Base-by-base conservation (phyloP, 2,797 vertebrate genomes). In the Gambusia yucatana region DNA sequence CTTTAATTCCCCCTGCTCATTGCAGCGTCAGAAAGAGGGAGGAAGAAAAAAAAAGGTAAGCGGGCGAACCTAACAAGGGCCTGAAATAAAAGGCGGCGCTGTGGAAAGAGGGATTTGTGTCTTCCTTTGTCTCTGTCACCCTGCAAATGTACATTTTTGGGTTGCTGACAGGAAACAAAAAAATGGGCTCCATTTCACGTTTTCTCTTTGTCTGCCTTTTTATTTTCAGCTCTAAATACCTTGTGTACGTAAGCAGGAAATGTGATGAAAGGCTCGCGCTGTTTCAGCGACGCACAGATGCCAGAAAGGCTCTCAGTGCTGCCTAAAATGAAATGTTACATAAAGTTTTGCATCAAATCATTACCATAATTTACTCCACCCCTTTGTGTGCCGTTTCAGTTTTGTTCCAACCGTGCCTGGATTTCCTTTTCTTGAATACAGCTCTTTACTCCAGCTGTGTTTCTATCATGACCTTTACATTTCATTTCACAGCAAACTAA, bases 1-100 rank as follows among this genome's bases (percentile, higher is more conserved):
- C 81, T 92, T 84, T 90, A 82, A 92, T 86, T 91, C 81, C 76
- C 80, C 84, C 20, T 11, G 48, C 88, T 94, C 83, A 81, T 82
- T 84, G 78, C 82, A 0, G 65, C 76, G 75, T 81, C 72, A 79
- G 65, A 43, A 41, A 67, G 36, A 70, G n/a, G 33, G 81, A 86
- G 78, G 76, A n/a, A 78, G 85, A 69, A 83, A 82, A 86, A 86
- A 75, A 85, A 82, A 85, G 76, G 75, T 44, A 47, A 87, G 79
- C 76, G 2, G 39, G 61, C 76, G 52, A 88, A 84, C 28, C 6
- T 79, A 89, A 87, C 77, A 17, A 87, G 87, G 78, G 76, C 55
- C 82, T 88, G 84, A 78, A 89, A 87, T 78, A 88, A 86, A 86
- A 87, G 77, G 80, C 69, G 1, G 3, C 72, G 79, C 52, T 80